Evolutionary conservation across 2,797 vertebrate species (phyloP).

Genomic region (Glyptemys insculpta): DNA sequence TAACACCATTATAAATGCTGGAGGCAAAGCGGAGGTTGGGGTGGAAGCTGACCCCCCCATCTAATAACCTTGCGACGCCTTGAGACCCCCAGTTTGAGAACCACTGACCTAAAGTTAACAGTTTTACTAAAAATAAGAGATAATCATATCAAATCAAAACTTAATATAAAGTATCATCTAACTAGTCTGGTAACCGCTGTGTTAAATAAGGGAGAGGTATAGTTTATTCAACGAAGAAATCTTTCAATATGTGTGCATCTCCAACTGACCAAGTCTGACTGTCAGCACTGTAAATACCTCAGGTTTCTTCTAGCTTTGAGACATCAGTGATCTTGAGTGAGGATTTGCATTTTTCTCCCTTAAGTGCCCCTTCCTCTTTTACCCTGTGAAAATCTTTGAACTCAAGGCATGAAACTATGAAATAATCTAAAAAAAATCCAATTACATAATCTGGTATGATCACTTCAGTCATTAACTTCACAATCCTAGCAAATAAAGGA

Average conservation of each 20-base stretch:
- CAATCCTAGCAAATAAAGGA: neutral
- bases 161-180: neutral
- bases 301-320: neutral
- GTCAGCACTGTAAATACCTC: neutral
- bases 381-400: neutral
- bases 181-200: neutral
- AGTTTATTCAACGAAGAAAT: neutral
- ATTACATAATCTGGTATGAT: neutral
- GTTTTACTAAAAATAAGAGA: neutral
- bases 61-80: no score
- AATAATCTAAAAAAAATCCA: neutral
- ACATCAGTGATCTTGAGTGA: neutral
- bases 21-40: no score
- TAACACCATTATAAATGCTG: no score
- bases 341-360: neutral
- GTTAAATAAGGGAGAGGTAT: neutral
- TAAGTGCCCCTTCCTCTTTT: neutral
- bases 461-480: neutral
- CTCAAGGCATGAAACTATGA: neutral
- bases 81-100: no score
- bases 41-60: no score
- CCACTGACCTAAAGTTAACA: neutral
- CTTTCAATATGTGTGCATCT: neutral
- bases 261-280: accelerated
- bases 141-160: neutral